A percentile compares a stretch with the other conserved stretches of the same genome.
These are phyloP conservation scores for Calypte anna DNA, from an alignment of 2,113 vertebrate genomes.

Conservation along the genomic window DNA sequence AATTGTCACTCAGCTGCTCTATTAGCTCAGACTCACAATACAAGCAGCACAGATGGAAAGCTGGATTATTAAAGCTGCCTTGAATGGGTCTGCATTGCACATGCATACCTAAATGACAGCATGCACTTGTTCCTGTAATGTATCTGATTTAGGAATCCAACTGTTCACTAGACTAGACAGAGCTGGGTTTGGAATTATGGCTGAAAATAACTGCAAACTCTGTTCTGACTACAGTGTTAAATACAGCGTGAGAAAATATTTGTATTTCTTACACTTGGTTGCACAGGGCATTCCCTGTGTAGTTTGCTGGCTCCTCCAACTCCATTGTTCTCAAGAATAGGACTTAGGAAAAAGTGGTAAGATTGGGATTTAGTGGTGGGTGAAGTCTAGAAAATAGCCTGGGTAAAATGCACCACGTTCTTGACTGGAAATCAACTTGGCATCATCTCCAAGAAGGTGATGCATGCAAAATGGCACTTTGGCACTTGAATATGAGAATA, in stretches of 20 bases:
- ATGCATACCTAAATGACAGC: neutral
- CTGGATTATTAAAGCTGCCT: neutral
- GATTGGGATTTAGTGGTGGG: neutral
- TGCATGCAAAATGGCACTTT: neutral
- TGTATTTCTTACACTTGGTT: neutral
- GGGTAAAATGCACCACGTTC: neutral
- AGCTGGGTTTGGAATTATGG: neutral
- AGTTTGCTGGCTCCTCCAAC: neutral
- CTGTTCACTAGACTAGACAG: neutral
- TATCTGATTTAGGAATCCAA: neutral
- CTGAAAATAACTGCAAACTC: slow-evolving; percentile 11
- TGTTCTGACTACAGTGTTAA: neutral
- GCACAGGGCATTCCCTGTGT: neutral
- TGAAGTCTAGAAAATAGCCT: neutral
- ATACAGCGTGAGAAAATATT: neutral
- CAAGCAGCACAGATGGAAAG: neutral
- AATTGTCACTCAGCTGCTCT: slow-evolving; percentile 8
- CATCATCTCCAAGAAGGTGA: neutral
- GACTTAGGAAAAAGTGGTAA: neutral
- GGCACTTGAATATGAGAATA: neutral
- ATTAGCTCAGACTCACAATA: neutral
- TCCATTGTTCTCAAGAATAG: neutral
- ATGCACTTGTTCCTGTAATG: neutral
- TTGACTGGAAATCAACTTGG: neutral
- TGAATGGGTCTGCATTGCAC: neutral